Base-by-base conservation (phyloP, 2,113 vertebrate genomes). In the Nibea coibor region DNA sequence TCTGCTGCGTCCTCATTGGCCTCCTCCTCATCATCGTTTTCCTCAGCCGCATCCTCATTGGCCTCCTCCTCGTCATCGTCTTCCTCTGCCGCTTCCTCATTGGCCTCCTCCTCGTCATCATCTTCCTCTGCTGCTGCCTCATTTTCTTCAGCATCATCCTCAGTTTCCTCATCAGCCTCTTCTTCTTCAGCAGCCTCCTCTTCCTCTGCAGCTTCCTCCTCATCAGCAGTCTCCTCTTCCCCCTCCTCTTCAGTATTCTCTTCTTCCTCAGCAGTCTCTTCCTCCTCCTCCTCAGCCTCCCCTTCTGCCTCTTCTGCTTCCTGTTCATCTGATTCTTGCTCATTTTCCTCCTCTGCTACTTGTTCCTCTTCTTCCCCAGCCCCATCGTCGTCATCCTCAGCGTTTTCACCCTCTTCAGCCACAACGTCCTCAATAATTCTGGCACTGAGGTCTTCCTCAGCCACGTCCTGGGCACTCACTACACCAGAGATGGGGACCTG, bases 381-480 rank as follows among this genome's bases (percentile, higher is more conserved):
- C 0, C 10, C 66, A 15, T 76, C 75, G 5, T 47, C 85, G 5
- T 47, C 85, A 14, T 2, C 51, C 10, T 75, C 57, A 15, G 11
- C 47, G 0, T 20, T 43, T 70, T 73, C 50, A 0, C 26, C 72
- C 15, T 87, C 88, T 1, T 90, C 88, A 19, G 51, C 82, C 19
- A 74, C 6, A 5, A 51, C 47, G 19, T 75, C 72, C 14, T 91
- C 88, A 8, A 67, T 26, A 50, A 61, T 9, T 53, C 47, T 80
- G 72, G 19, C 51, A 0, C 56, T 31, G 39, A 80, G 57, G 1
- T 70, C 85, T 58, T 69, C 71, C 63, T 80, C 71, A 2, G 28
- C 65, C 66, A 80, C 64, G 0, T 92, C 86, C 72, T 90, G 81
- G 26, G 89, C 85, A 24, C 71, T 69, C 4, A 73, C 88, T 0